Evolutionary conservation across 2,113 vertebrate species (phyloP), one percentile per base, ranked within the genome.

Genomic region (Dipodomys merriami): DNA sequence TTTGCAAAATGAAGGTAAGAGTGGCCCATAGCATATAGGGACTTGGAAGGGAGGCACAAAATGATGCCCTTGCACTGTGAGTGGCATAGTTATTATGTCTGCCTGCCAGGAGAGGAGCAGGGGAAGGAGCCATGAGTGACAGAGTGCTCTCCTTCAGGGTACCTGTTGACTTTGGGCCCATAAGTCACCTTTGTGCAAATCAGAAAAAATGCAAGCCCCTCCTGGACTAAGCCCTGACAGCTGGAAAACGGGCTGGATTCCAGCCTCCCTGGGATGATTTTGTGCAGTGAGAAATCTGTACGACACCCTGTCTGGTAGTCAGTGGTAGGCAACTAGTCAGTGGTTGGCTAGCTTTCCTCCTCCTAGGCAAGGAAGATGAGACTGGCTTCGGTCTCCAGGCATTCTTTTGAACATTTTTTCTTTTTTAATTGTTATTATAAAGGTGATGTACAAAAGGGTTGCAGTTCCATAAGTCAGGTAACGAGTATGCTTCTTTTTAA

Each of bases 1-100:
- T 88, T 83, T 80, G 46, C n/a, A 77, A 76, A 83, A 69, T 68
- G 88, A 72, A 87, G 39, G 82, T 46, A 73, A 77, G 30, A 81
- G 6, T 18, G 49, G 64, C 29, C 35, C 71, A 19, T 9, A 22
- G 57, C 78, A 33, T 57, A 39, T 4, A 33, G 53, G n/a, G 25
- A 57, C 88, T 94, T 67, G 83, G 53, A 69, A 91, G 19, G 86
- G 94, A 85, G 79, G 62, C 23, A 15, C 1, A 2, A 67, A 90
- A 65, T 57, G 19, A 29, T 67, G 25, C 69, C 27, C 69, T 53
- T 29, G 4, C 22, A 4, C 20, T 13, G 7, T 46, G 35, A 44
- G 64, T 88, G 91, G 69, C 39, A 71, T 49, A 11, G 1, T 27
- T n/a, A 15, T 53, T 46, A 30, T 22, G 35, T 15, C 33, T 69